Percentiles rank a stretch among this genome's conserved stretches.
Conservation (phyloP, 2,113 vertebrate species). For the Puntigrus tetrazona region DNA sequence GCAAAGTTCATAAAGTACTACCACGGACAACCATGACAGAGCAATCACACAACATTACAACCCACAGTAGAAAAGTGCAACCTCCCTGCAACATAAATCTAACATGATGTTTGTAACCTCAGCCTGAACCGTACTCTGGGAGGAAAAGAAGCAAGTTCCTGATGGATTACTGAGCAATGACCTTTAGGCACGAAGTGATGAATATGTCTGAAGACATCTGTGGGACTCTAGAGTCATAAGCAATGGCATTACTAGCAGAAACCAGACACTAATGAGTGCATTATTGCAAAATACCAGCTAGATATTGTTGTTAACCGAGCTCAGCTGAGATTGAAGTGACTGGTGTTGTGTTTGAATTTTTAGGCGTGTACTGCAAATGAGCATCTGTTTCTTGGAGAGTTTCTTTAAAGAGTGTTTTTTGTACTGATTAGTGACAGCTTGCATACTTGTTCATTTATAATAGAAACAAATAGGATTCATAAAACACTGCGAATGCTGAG, state of each 20-base stretch:
- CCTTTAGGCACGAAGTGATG: constrained; percentile 87
- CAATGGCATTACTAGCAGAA: constrained; percentile 81
- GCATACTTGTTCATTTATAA: constrained; percentile 58
- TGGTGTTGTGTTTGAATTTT: constrained; percentile 10
- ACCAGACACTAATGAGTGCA: constrained; percentile 80
- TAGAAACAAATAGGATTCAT: constrained; percentile 67
- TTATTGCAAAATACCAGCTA: constrained; percentile 75
- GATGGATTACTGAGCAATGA: constrained; percentile 92
- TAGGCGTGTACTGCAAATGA: neutral
- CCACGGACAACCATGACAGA: constrained; percentile 35
- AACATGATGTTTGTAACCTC: constrained; percentile 65
- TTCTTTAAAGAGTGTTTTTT: constrained; percentile 30
- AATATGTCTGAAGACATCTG: constrained; percentile 95
- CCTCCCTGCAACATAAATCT: constrained; percentile 59
- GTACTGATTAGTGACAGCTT: constrained; percentile 48
- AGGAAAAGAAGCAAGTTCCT: constrained; percentile 70
- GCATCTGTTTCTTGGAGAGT: constrained; percentile 13
- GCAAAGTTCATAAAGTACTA: neutral
- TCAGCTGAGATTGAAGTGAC: constrained; percentile 24
- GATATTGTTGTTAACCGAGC: constrained; percentile 70
- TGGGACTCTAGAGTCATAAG: constrained; percentile 84
- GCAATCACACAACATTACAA: constrained; percentile 40
- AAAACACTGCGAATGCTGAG: constrained; percentile 67
- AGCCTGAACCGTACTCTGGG: constrained; percentile 65
- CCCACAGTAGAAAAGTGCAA: constrained; percentile 32